Evolutionary conservation across 2,113 vertebrate species (phyloP).

Genomic region (Variabilichromis moorii): DNA sequence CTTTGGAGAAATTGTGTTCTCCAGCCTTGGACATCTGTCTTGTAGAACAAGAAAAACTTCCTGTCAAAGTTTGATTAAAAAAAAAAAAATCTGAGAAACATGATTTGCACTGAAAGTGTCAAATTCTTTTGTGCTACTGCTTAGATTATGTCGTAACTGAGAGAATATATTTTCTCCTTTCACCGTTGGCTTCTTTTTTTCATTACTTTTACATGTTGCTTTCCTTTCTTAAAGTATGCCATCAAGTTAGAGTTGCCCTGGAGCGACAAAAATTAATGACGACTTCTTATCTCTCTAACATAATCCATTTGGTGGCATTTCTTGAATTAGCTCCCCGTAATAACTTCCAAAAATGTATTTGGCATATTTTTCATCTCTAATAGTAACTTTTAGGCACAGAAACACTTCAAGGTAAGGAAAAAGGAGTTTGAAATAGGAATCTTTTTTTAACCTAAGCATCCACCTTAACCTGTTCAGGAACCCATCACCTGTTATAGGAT

Average conservation of each 20-base stretch:
- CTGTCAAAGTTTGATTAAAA: neutral
- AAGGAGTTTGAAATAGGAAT: neutral
- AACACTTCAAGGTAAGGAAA: neutral
- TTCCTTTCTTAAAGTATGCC: neutral
- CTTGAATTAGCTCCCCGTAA: neutral
- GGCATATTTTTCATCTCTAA: neutral
- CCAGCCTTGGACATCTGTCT: neutral
- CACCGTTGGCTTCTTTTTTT: neutral
- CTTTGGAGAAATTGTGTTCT: neutral
- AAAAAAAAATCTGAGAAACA: neutral
- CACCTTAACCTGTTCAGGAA: neutral
- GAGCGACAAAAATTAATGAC: neutral
- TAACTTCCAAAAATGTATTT: neutral
- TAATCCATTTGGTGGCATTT: neutral
- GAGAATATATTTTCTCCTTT: neutral
- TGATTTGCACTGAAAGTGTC: neutral
- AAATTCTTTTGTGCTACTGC: neutral
- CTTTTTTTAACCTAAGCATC: neutral
- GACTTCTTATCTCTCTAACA: neutral
- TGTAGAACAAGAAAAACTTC: neutral
- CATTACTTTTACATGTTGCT: neutral
- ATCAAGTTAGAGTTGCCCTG: neutral
- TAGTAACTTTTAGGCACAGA: neutral
- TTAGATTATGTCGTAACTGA: neutral
- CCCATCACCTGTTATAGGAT: neutral